These are phyloP conservation scores for Neuroscelio doddi DNA, from an alignment of 2,888 invertebrate species.

Conservation along the genomic window DNA sequence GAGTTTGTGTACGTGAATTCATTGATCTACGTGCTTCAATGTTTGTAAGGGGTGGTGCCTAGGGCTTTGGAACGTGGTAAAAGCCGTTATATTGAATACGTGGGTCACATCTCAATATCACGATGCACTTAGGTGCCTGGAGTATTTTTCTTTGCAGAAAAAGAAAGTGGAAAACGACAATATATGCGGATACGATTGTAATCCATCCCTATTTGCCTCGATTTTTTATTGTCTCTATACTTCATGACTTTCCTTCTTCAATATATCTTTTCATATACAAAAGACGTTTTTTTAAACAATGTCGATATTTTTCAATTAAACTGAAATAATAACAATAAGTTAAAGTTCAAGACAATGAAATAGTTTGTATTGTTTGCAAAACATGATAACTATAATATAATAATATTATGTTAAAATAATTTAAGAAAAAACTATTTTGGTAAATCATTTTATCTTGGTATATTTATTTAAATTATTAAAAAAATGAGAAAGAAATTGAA, in stretches of 20 bases:
- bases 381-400: no score
- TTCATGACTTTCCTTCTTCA: background rate
- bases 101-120: slow-evolving; percentile 63
- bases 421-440: no score
- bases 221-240: slow-evolving; percentile 2
- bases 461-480: no score
- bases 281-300: no score
- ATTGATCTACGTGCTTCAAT: slow-evolving; percentile 11
- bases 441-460: no score
- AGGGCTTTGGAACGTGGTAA: slow-evolving; percentile 47
- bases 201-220: slow-evolving; percentile 15
- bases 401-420: no score
- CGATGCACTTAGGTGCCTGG: slow-evolving; percentile 47
- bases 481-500: no score
- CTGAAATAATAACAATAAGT: no score
- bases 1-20: slow-evolving; percentile 1
- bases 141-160: slow-evolving; percentile 10
- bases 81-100: slow-evolving; percentile 67
- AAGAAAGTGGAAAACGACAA: slow-evolving; percentile 5
- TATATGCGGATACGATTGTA: slow-evolving; percentile 14
- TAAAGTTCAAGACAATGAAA: no score
- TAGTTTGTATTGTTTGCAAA: no score
- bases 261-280: no score
- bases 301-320: no score
- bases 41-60: slow-evolving; percentile 11